Conservation (phyloP, 2,888 invertebrate genomes). For the Agapostemon virescens region DNA sequence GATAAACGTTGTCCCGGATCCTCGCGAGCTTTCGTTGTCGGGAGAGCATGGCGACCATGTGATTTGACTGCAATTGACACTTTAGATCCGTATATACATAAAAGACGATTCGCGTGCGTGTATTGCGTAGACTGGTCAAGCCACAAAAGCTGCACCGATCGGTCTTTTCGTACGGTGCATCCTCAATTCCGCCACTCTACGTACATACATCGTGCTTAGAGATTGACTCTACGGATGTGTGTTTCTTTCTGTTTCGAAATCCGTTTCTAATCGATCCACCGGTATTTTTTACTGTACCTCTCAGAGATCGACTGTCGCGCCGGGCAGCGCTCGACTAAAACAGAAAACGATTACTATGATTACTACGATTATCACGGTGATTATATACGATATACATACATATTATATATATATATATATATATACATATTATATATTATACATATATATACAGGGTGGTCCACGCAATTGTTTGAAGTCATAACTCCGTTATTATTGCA, state of each 20-base stretch:
- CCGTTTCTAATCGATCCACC: slow-evolving; percentile 40
- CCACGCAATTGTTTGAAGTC: too few relatives aligned
- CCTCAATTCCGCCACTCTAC: slow-evolving; percentile 49
- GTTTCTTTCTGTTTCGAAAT: slow-evolving; percentile 41
- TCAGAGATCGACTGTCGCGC: slow-evolving; percentile 60
- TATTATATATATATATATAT: slow-evolving; percentile 11
- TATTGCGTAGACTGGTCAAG: slow-evolving; percentile 55
- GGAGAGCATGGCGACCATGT: slow-evolving; percentile 52
- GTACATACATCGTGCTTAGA: slow-evolving; percentile 46
- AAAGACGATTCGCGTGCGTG: slow-evolving; percentile 38
- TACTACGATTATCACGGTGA: not conserved
- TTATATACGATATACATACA: slow-evolving; percentile 13
- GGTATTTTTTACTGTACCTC: slow-evolving; percentile 64
- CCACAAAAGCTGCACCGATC: slow-evolving; percentile 44
- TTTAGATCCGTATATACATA: slow-evolving; percentile 50
- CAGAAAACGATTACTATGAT: slow-evolving; percentile 30
- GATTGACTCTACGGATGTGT: slow-evolving; percentile 41
- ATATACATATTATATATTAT: slow-evolving; percentile 1
- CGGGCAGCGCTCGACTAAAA: slow-evolving; percentile 55
- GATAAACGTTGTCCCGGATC: not conserved
- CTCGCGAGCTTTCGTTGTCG: slow-evolving; percentile 16
- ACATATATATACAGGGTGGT: too few relatives aligned
- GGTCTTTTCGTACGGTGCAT: slow-evolving; percentile 31
- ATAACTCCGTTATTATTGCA: too few relatives aligned
- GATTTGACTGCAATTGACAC: slow-evolving; percentile 74